phyloP scores from a whole-genome alignment of 2,888 invertebrate genomes.

The Cybosia mesomella region DNA sequence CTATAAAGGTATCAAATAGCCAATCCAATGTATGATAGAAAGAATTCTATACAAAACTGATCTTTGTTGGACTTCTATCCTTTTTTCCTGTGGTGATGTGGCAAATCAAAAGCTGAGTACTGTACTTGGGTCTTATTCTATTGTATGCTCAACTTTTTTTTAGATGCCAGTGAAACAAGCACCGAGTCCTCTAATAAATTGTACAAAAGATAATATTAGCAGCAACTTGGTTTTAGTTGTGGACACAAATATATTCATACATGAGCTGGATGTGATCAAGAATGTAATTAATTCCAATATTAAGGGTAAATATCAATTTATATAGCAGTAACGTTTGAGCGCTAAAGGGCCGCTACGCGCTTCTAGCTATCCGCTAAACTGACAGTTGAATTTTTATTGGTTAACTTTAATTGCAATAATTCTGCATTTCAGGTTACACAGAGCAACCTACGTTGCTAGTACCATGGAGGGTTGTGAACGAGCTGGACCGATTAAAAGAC shows the following conservation, averaged over 20 bases:
- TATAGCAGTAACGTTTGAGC: neutral
- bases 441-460: conserved; percentile 81
- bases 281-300: conserved; percentile 78
- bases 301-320: conserved; percentile 66
- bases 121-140: too few species aligned
- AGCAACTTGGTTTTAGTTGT: conserved; percentile 74
- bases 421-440: conserved; percentile 64
- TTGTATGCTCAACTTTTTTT: too few species aligned
- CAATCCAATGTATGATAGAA: neutral
- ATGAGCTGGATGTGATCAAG: conserved; percentile 77
- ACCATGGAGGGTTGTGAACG: conserved; percentile 88
- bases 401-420: neutral
- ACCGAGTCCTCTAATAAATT: conserved; percentile 52
- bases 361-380: neutral
- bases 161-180: conserved; percentile 61
- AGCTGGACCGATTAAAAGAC: conserved; percentile 86
- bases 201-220: conserved; percentile 53
- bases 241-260: conserved; percentile 84
- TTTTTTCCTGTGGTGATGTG: too few species aligned
- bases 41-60: too few species aligned
- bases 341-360: neutral
- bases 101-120: too few species aligned
- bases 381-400: neutral
- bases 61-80: too few species aligned
- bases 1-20: too few species aligned